Base-by-base conservation (phyloP, 1,140 invertebrate genomes). In the Arion vulgaris region DNA sequence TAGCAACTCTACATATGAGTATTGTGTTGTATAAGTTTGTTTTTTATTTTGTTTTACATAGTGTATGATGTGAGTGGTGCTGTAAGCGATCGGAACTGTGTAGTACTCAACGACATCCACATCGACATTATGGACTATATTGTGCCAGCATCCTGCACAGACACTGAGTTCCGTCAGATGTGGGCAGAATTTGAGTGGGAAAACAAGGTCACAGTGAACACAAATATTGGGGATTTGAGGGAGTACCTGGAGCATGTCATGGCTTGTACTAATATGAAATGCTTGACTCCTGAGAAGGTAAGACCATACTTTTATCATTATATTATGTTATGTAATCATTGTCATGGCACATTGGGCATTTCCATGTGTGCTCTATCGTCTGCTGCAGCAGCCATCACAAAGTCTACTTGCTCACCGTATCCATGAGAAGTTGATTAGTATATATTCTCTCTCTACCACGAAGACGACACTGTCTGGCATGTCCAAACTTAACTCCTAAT, bases 161-260 rank as follows among this genome's bases (percentile, higher is more conserved):
- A 99, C 92, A 95, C 95, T 0, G 98, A 99, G 93, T 99, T 99
- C 94, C 93, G 98, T 26, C 95, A 97, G 92, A 99, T 99, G 98
- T 99, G 99, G 99, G 96, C 97, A 1, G 98, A 99, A 93, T 99
- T 99, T 93, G 99, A 99, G 93, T 99, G 99, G 99, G 99, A 99
- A 94, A 99, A 99, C 93, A 99, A 99, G 94, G 95, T 99, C 17
- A 96, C 97, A 0, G 98, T 99, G 0, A 97, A 98, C 91, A 99
- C 99, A 0, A 96, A 96, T 69, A 95, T 99, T 82, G 96, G 96
- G 0, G 97, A 99, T 92, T 93, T 99, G 34, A 94, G 96, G 83
- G 96, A 98, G 86, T 99, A 99, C 93, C 93, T 99, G 38, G 94
- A 96, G 74, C 97, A 99, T 90, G 93, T 99, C 45, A 93, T 99